Percentiles rank a stretch among this genome's conserved stretches.
Conservation (phyloP, 2,113 vertebrate genomes). For the Beaufortia kweichowensis region DNA sequence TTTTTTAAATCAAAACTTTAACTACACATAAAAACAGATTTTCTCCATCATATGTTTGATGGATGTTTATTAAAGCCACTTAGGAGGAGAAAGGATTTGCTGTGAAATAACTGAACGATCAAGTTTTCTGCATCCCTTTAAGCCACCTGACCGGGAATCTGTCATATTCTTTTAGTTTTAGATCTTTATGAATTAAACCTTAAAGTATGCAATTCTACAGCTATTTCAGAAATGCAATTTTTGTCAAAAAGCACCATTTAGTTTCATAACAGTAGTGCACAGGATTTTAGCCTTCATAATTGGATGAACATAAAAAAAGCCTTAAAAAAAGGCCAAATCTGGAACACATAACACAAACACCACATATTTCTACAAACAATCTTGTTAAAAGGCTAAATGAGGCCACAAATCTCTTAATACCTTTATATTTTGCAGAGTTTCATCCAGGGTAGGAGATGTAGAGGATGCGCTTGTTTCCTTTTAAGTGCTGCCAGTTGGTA, state of each 20-base stretch:
- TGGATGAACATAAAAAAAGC: too few relatives aligned
- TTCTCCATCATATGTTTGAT: too few relatives aligned
- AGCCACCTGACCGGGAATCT: background rate
- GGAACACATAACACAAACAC: background rate
- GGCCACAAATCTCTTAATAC: constrained; percentile 29
- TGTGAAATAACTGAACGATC: background rate
- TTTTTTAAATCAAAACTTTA: too few relatives aligned
- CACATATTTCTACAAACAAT: constrained; percentile 1
- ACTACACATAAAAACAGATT: too few relatives aligned
- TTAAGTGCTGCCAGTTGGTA: constrained; percentile 48
- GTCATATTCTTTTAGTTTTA: too few relatives aligned
- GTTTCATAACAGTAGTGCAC: too few relatives aligned
- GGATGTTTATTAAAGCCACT: too few relatives aligned
- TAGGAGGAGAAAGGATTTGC: background rate
- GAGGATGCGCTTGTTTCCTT: constrained; percentile 7
- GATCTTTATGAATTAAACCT: too few relatives aligned
- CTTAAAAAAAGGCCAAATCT: too few relatives aligned
- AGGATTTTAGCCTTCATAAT: too few relatives aligned
- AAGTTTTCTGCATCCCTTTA: background rate
- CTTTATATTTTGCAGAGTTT: constrained; percentile 15
- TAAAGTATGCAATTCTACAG: too few relatives aligned
- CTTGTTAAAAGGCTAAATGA: constrained; percentile 8
- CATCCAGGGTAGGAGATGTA: background rate
- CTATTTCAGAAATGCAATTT: too few relatives aligned
- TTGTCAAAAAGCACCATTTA: background rate